Conservation (phyloP, 2,797 vertebrate genomes). For the Labeo calbasu region DNA sequence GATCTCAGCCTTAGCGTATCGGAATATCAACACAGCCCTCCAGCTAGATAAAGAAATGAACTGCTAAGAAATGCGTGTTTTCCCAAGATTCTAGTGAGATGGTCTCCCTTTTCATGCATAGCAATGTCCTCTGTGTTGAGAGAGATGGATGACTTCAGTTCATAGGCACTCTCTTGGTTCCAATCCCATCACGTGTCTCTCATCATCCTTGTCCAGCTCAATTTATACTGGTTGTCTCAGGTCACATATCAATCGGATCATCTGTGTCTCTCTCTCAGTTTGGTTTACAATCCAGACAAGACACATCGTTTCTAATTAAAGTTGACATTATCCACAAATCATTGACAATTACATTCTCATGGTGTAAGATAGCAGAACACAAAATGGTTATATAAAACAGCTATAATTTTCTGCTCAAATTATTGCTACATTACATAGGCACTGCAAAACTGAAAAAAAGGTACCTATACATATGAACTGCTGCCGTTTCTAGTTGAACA, state of each 20-base stretch:
- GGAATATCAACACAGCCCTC: conserved; percentile 56
- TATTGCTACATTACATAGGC: background rate
- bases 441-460: background rate
- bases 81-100: conserved; percentile 44
- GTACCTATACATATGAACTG: too few species aligned
- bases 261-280: conserved; percentile 18
- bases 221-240: conserved; percentile 15
- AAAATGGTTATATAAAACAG: background rate
- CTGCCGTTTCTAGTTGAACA: background rate
- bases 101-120: conserved; percentile 48
- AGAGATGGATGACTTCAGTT: conserved; percentile 53
- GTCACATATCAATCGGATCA: conserved; percentile 15
- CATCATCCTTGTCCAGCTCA: background rate
- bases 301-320: background rate
- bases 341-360: background rate
- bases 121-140: conserved; percentile 45
- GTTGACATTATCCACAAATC: background rate
- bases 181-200: background rate
- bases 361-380: background rate
- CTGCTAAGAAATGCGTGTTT: conserved; percentile 46
- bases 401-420: background rate
- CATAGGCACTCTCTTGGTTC: background rate
- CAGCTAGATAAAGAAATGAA: conserved; percentile 54
- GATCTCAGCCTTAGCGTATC: conserved; percentile 49
- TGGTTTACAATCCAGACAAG: background rate